phyloP scores from a whole-genome alignment of 2,888 invertebrate genomes.

The Malacosoma neustria region DNA sequence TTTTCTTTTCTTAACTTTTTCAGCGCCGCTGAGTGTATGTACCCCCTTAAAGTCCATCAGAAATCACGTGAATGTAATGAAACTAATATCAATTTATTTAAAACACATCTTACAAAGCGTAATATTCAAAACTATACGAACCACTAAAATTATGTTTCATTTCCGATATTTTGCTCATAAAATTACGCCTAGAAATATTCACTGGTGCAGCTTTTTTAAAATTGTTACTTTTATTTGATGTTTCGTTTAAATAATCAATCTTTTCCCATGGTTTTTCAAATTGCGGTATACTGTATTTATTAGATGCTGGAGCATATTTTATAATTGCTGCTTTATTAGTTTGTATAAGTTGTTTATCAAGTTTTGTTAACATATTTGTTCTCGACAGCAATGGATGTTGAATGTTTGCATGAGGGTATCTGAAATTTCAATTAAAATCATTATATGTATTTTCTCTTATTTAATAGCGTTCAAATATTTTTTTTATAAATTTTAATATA shows the following conservation, averaged over 20 bases:
- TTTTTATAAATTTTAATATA: too few species aligned
- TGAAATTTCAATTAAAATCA: too few species aligned
- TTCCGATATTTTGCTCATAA: constrained; percentile 25
- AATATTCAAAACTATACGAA: constrained; percentile 9
- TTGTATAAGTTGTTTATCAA: neutral
- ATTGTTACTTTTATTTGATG: constrained; percentile 19
- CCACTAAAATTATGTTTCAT: constrained; percentile 31
- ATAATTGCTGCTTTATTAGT: constrained; percentile 2
- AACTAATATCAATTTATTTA: too few species aligned
- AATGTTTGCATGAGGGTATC: neutral
- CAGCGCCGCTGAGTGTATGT: too few species aligned
- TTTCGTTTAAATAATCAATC: constrained; percentile 29
- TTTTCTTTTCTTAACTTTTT: too few species aligned
- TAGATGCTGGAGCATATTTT: constrained; percentile 1
- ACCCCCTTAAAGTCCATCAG: too few species aligned
- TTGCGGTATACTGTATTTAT: too few species aligned
- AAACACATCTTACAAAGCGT: too few species aligned
- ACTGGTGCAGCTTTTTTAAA: constrained; percentile 6
- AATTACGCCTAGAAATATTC: constrained; percentile 16
- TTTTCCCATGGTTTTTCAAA: constrained; percentile 25
- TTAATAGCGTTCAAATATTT: too few species aligned
- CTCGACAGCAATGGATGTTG: neutral
- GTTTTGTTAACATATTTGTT: neutral
- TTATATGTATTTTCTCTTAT: too few species aligned
- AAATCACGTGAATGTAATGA: too few species aligned